These are phyloP conservation scores for Chionomys nivalis DNA, from an alignment of 2,113 vertebrate species.

Conservation along the genomic window DNA sequence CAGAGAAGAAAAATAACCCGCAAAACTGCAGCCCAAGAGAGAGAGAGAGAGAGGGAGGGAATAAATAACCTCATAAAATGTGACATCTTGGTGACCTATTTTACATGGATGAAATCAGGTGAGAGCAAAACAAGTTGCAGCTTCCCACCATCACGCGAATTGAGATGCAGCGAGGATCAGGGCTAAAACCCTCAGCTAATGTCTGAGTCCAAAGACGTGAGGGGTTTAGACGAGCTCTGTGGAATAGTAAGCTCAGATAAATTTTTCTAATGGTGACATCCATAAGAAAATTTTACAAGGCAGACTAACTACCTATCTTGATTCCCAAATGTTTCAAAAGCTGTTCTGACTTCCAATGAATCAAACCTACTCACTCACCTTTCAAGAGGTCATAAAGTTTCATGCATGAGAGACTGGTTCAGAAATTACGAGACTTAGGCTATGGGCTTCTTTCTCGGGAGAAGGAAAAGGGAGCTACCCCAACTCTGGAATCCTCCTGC, in stretches of 20 bases:
- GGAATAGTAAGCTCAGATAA: conserved; percentile 58
- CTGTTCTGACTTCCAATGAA: conserved; percentile 76
- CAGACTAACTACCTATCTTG: conserved; percentile 68
- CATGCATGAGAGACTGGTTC: conserved; percentile 59
- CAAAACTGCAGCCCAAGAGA: conserved; percentile 42
- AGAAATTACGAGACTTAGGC: conserved; percentile 67
- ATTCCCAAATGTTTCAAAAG: conserved; percentile 78
- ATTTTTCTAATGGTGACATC: conserved; percentile 72
- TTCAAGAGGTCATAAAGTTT: conserved; percentile 77
- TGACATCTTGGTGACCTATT: conserved; percentile 73
- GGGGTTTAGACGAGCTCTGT: conserved; percentile 48
- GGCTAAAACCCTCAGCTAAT: conserved; percentile 53
- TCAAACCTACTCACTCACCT: conserved; percentile 76
- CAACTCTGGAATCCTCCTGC: not conserved
- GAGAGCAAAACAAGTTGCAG: conserved; percentile 64
- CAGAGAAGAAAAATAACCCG: conserved; percentile 70
- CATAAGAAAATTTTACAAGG: conserved; percentile 77
- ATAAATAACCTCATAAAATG: conserved; percentile 77
- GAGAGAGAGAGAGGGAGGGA: not conserved
- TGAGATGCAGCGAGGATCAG: conserved; percentile 57
- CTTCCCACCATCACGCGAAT: conserved; percentile 55
- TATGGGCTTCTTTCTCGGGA: conserved; percentile 31
- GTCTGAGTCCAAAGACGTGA: conserved; percentile 34
- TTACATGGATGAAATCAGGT: conserved; percentile 69
- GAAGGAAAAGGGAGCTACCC: not conserved